Conservation (phyloP, 2,888 invertebrate species). For the Oxystoma pomonae region DNA sequence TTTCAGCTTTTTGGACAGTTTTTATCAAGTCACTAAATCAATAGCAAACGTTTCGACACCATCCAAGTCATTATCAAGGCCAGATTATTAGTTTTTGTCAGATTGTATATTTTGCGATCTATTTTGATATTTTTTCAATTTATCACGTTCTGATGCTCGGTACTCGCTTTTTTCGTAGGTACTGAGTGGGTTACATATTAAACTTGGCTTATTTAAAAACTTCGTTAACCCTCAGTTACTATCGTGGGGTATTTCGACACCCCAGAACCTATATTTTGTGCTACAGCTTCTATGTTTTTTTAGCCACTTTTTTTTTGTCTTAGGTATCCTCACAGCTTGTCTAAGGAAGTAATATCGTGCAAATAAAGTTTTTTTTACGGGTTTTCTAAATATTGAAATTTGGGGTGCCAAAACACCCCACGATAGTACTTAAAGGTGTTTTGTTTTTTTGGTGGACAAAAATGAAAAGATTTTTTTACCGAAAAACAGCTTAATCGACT, state of each 20-base stretch:
- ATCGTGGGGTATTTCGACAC: neutral
- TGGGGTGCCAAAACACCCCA: slow-evolving; percentile 4
- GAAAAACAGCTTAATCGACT: slow-evolving; percentile 3
- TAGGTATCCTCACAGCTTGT: neutral
- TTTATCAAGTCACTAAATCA: too few species aligned
- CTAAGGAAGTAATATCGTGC: neutral
- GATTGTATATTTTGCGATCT: too few species aligned
- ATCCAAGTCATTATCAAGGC: too few species aligned
- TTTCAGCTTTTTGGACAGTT: too few species aligned
- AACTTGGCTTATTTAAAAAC: too few species aligned
- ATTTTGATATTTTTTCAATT: too few species aligned
- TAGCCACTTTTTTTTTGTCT: neutral
- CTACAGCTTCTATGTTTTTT: neutral
- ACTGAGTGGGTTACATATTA: too few species aligned
- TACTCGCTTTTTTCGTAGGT: too few species aligned
- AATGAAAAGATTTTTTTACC: neutral
- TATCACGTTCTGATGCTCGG: too few species aligned
- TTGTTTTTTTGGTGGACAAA: slow-evolving; percentile 2
- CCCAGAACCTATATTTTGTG: neutral
- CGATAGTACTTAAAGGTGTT: slow-evolving; percentile 4
- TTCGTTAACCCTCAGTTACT: neutral
- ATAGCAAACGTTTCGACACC: too few species aligned
- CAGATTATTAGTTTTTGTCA: too few species aligned
- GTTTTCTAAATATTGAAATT: slow-evolving; percentile 1
- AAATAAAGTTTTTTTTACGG: neutral